Evolutionary conservation across 2,888 invertebrate species (phyloP).

Genomic region (Erebia aethiops): DNA sequence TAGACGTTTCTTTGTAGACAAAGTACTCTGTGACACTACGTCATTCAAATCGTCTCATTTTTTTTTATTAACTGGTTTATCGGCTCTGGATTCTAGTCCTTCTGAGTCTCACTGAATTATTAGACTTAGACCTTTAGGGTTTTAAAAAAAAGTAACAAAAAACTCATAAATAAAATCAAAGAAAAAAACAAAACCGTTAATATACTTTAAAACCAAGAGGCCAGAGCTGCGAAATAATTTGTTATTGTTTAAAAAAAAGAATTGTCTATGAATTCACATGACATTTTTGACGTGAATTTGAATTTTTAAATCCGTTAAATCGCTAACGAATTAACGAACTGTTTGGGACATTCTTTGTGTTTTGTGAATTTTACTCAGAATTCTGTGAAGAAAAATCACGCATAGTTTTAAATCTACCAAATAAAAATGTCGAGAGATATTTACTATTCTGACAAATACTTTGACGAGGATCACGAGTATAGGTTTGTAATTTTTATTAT

Average conservation of each 20-base stretch:
- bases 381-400: not conserved
- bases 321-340: slow-evolving; percentile 55
- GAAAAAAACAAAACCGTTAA: no score
- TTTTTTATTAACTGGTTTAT: no score
- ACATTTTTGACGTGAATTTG: slow-evolving; percentile 44
- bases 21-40: no score
- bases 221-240: not conserved
- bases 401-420: slow-evolving; percentile 2
- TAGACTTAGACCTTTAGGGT: no score
- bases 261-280: not conserved
- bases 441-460: slow-evolving; percentile 97
- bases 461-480: slow-evolving; percentile 95
- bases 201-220: not conserved
- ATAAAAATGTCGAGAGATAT: slow-evolving; percentile 87
- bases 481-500: slow-evolving; percentile 81
- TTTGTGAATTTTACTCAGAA: slow-evolving; percentile 9
- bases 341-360: slow-evolving; percentile 39
- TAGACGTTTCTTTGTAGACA: no score
- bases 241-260: not conserved
- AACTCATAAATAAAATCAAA: no score
- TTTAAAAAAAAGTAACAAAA: no score
- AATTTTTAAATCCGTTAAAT: slow-evolving; percentile 66
- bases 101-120: no score
- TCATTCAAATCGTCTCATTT: no score
- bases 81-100: no score